These are phyloP conservation scores for Malurus leucopterus DNA, from an alignment of 2,797 vertebrate genomes.

Conservation along the genomic window DNA sequence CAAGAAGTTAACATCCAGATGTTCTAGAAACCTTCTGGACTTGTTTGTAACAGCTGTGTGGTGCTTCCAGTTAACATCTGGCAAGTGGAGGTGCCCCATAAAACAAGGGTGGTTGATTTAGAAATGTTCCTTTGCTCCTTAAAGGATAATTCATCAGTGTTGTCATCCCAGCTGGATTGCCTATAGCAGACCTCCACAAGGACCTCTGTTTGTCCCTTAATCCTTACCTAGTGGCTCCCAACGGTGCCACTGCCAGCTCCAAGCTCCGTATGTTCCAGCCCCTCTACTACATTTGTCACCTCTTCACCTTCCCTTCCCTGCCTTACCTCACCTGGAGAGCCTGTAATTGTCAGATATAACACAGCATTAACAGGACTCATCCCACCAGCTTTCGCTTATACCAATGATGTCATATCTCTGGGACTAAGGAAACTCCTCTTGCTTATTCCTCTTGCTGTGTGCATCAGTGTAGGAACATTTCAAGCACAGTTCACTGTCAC, in stretches of 20 bases:
- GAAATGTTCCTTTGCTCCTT: background rate
- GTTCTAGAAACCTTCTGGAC: background rate
- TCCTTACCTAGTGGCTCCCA: background rate
- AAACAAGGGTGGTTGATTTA: background rate
- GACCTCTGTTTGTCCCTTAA: background rate
- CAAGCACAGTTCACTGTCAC: background rate
- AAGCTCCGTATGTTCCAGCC: background rate
- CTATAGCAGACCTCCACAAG: background rate
- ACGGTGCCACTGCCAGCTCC: background rate
- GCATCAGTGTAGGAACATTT: rapidly evolving
- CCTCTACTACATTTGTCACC: rapidly evolving
- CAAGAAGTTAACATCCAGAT: background rate
- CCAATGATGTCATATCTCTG: background rate
- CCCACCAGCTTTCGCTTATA: background rate
- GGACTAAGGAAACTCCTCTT: background rate
- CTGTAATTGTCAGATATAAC: background rate
- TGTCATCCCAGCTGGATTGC: background rate
- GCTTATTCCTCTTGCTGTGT: background rate
- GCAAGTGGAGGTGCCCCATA: background rate
- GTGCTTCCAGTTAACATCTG: background rate
- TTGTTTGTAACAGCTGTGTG: background rate
- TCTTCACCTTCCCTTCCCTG: background rate
- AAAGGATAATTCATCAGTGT: background rate
- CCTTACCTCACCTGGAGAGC: background rate
- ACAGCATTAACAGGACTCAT: background rate